Base-by-base conservation (phyloP, 64 coral and sea anemone species). In the Exaiptasia diaphana region DNA sequence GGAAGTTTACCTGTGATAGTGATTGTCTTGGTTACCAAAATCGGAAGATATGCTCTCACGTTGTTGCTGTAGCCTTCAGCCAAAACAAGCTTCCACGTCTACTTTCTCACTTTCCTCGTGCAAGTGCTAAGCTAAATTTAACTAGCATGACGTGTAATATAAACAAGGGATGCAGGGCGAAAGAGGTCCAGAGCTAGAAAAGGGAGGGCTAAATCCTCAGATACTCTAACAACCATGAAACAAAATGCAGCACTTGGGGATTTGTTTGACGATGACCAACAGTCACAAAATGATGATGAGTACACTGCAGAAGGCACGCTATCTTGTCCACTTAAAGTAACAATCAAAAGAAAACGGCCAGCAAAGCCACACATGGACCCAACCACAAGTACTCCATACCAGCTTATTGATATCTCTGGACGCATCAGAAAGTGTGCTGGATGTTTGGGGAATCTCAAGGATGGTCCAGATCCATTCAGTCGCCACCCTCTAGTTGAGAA, bases 351-450 rank as follows among this genome's bases (percentile, higher is more conserved):
- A 26, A 46, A 11, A 25, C 41, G 25, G 25, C 69, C 69, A 3
- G 23, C 35, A 20, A 73, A 73, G 24, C 69, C 69, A 9, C 17
- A 18, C 5, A 25, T 73, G 39, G 13, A 18, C 13, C 69, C 69
- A 9, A 73, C 69, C 39, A 73, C 69, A 2, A 44, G 11, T 42
- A 73, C 69, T 12, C 69, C 41, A 38, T 73, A 43, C 23, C 17
- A 73, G 24, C 4, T 73, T 4, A 58, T 77, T 1, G 50, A 77
- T 40, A 77, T 77, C 28, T 55, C 52, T 55, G 52, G 74, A 8
- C 53, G 39, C 53, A 36, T 77, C 5, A 26, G 46, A 23, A 76
- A 76, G n/a, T 76, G 73, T 54, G 49, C 81, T 57, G 67, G 81
- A 25, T 85, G 67, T 22, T 15, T 22, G 42, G 36, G 82, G 1